Evolutionary conservation across 2,797 vertebrate genomes (phyloP).

Genomic region (Myotis myotis): DNA sequence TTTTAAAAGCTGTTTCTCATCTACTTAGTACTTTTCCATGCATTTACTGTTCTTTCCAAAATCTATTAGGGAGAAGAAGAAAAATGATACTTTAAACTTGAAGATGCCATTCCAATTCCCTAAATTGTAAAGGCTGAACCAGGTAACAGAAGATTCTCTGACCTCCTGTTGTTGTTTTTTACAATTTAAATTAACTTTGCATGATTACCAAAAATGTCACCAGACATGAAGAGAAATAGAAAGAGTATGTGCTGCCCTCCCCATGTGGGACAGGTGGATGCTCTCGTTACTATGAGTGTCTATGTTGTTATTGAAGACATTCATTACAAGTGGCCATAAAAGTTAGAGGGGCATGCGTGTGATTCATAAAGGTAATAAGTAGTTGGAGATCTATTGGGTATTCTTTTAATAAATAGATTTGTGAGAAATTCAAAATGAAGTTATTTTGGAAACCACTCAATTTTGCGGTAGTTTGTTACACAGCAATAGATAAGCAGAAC

Average conservation of each 20-base stretch:
- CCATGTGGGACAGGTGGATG: background rate
- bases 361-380: slow-evolving; percentile 44
- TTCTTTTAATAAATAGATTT: slow-evolving; percentile 30
- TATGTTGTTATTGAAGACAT: slow-evolving; percentile 48
- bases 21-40: slow-evolving; percentile 52
- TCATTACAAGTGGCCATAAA: background rate
- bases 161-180: slow-evolving; percentile 54
- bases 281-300: slow-evolving; percentile 10
- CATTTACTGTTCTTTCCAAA: slow-evolving; percentile 36
- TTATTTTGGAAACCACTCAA: background rate
- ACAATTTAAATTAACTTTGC: slow-evolving; percentile 58
- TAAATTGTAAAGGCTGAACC: slow-evolving; percentile 46
- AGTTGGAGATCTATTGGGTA: background rate
- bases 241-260: slow-evolving; percentile 40
- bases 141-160: slow-evolving; percentile 38
- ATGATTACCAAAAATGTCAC: slow-evolving; percentile 29
- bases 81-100: background rate
- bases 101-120: slow-evolving; percentile 44
- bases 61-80: slow-evolving; percentile 12
- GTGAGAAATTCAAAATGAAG: slow-evolving; percentile 45
- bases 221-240: background rate
- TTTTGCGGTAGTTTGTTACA: background rate
- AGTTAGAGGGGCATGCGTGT: background rate
- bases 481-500: background rate
- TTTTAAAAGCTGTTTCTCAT: slow-evolving; percentile 1